Base-by-base conservation (phyloP, 2,113 vertebrate genomes). In the Paracanthobrama guichenoti region DNA sequence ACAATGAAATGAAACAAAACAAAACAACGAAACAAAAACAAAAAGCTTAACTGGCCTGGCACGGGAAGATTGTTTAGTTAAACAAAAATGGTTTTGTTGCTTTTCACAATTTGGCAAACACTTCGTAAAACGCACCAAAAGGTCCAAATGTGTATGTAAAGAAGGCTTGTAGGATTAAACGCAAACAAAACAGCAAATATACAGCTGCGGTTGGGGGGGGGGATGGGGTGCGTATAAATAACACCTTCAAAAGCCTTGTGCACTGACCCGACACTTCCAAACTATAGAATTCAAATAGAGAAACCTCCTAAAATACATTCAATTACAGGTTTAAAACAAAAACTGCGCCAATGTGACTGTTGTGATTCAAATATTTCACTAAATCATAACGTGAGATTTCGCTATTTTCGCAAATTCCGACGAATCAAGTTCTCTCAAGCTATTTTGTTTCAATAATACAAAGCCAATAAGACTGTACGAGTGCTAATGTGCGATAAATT, bases 41-140 rank as follows among this genome's bases (percentile, higher is more conserved):
- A 46, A 24, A 55, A 78, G 66, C 62, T 85, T 82, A 78, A 85
- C 67, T 80, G 79, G 83, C 73, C 86, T 79, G 48, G 74, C 73
- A 78, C 55, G 12, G 44, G 72, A 71, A 18, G 62, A 77, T 81
- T 48, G 48, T 22, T 69, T 42, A 69, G 20, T 22, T 39, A 28
- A 28, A 26, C 26, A n/a, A 67, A 62, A 39, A 7, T 7, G 6
- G 0, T 48, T 48, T n/a, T n/a, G n/a, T 48, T 4, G 11, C 1
- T 14, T 50, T 62, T 18, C 6, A 24, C 62, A 81, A 35, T 81
- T 81, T 79, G 73, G 78, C 42, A 11, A 74, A 67, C 10, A 13
- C 71, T 39, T 28, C 22, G 14, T 82, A 79, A 77, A 62, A 20
- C 42, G 64, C 69, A 64, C 20, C 60, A 18, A 42, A 24, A 9